Evolutionary conservation across 2,888 invertebrate species (phyloP).

Genomic region (Cenopis cana): DNA sequence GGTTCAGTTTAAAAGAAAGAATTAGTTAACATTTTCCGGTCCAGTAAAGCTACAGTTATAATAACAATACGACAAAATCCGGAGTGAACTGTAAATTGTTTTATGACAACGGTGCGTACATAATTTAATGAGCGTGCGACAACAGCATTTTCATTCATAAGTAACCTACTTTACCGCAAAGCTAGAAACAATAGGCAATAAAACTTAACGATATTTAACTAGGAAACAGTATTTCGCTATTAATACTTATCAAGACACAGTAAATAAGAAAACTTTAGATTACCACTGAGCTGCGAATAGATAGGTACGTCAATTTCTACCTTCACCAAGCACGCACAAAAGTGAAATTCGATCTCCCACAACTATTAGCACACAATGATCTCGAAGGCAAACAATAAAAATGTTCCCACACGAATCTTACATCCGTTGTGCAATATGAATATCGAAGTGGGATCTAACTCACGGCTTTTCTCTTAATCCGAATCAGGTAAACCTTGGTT

Average conservation of each 20-base stretch:
- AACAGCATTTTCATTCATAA: constrained; percentile 38
- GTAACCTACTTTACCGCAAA: constrained; percentile 26
- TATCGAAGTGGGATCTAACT: constrained; percentile 47
- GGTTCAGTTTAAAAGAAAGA: constrained; percentile 13
- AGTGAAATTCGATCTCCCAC: constrained; percentile 78
- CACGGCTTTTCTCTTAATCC: constrained; percentile 66
- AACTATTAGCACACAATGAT: constrained; percentile 69
- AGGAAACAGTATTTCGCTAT: constrained; percentile 11
- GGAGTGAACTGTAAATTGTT: constrained; percentile 40
- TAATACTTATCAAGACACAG: constrained; percentile 30
- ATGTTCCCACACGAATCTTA: constrained; percentile 69
- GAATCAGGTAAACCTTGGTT: constrained; percentile 42
- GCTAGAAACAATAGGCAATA: constrained; percentile 37
- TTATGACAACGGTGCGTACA: constrained; percentile 33
- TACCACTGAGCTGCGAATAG: constrained; percentile 1
- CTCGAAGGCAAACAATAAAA: constrained; percentile 62
- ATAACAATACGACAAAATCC: constrained; percentile 40
- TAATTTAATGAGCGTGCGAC: constrained; percentile 42
- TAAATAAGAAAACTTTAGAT: constrained; percentile 9
- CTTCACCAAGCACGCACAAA: constrained; percentile 55
- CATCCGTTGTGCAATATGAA: constrained; percentile 64
- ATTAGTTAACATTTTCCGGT: constrained; percentile 34
- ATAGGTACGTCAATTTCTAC: constrained; percentile 46
- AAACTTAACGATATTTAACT: constrained; percentile 25
- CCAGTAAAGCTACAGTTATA: constrained; percentile 36